Evolutionary conservation across 2,888 invertebrate species (phyloP).

Genomic region (Panzeria rudis): DNA sequence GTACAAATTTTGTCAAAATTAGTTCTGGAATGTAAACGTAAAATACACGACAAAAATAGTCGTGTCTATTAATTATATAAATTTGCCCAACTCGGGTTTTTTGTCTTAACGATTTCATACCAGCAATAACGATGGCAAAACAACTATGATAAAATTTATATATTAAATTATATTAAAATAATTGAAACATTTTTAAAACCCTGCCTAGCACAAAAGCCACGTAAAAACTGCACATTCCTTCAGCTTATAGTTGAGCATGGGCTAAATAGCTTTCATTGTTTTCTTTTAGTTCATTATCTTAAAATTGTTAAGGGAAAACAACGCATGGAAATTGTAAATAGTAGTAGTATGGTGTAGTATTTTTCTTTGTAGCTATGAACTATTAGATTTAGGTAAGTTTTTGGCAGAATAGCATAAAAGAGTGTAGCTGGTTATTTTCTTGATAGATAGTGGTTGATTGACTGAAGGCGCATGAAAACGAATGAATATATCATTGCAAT

Average conservation of each 20-base stretch:
- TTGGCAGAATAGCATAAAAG: conserved; percentile 18
- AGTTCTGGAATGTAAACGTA: too few species aligned
- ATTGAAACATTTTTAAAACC: neutral
- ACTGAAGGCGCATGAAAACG: conserved; percentile 20
- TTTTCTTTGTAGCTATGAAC: neutral
- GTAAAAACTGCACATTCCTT: conserved; percentile 21
- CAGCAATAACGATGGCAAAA: too few species aligned
- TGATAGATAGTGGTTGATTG: conserved; percentile 60
- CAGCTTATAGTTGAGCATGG: conserved; percentile 49
- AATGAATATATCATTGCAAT: conserved; percentile 22
- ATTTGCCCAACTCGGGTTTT: too few species aligned
- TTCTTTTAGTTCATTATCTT: conserved; percentile 5
- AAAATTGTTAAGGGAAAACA: conserved; percentile 16
- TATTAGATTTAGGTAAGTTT: conserved; percentile 37
- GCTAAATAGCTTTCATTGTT: conserved; percentile 38
- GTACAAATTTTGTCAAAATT: too few species aligned
- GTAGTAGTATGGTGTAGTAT: neutral
- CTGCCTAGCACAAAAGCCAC: neutral
- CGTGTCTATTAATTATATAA: too few species aligned
- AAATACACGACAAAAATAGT: too few species aligned
- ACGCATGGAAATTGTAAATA: conserved; percentile 8
- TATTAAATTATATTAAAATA: too few species aligned
- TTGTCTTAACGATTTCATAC: too few species aligned
- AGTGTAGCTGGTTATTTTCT: conserved; percentile 14
- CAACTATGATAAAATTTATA: too few species aligned